Conservation (phyloP, 2,888 invertebrate species). For the Uropetala carovei region DNA sequence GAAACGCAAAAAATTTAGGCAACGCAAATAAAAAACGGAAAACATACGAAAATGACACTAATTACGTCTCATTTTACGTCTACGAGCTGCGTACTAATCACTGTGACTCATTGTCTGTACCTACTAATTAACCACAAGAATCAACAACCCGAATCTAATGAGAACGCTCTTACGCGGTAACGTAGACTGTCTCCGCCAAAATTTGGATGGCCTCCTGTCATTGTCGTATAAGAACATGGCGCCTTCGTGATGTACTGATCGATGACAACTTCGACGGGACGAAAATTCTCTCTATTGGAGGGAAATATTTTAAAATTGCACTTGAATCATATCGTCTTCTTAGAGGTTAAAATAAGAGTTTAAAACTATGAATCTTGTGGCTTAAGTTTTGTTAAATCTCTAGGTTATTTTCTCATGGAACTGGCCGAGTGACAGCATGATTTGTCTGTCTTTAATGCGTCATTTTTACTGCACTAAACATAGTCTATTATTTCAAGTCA, state of each 20-base stretch:
- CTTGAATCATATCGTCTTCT: no score
- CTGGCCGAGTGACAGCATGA: background rate
- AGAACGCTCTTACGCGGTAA: background rate
- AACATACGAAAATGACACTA: background rate
- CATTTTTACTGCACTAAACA: background rate
- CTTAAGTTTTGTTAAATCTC: no score
- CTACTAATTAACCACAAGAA: background rate
- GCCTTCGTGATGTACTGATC: no score
- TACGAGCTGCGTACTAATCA: background rate
- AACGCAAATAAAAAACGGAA: background rate
- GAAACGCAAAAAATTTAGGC: background rate
- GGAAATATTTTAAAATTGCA: no score
- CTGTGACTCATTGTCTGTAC: background rate
- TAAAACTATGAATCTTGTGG: no score
- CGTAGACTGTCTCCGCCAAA: no score
- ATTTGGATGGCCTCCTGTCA: no score
- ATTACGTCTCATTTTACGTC: background rate
- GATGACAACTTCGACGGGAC: no score
- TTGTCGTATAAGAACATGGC: no score
- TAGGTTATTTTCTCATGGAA: no score
- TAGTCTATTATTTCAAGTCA: background rate
- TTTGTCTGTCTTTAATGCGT: slow-evolving; percentile 16
- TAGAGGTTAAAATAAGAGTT: no score
- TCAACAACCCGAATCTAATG: background rate
- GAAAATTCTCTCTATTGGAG: no score